Base-by-base conservation (phyloP, 2,113 vertebrate genomes). In the Callipepla squamata region DNA sequence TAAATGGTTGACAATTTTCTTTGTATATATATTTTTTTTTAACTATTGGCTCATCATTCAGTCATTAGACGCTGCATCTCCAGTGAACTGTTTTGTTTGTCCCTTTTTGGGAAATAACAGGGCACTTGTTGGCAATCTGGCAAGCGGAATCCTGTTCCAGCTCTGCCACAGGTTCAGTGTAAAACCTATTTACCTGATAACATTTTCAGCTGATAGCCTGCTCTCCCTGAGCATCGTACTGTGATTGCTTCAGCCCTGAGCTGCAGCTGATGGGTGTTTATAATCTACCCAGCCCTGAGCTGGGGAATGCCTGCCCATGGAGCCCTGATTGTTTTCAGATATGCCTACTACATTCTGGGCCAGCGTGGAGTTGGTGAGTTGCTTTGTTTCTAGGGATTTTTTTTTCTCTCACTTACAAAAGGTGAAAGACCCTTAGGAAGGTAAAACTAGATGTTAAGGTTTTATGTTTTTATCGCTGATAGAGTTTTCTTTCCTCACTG, bases 231-330 rank as follows among this genome's bases (percentile, higher is more conserved):
- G 32, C 25, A 23, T 4, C 75, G 25, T 30, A 6, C 32, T 40
- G 42, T 8, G 0, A 44, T 23, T 62, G 22, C 45, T 80, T 85
- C n/a, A 69, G 18, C 67, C 67, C 19, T 47, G 67, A 76, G 58
- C 38, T 66, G 48, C 62, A 87, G 67, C 45, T 85, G 65, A n/a
- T 14, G 51, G 40, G 8, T 61, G 32, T 63, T 74, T 58, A 18
- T 20, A 44, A 90, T 44, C 51, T 42, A 22, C 26, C 45, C 23
- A n/a, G 32, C 10, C 30, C 75, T 67, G 75, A 87, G 20, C 50
- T 50, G 55, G 28, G n/a, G 26, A 48, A 44, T 11, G 3, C 2
- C 2, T 19, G 3, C 7, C n/a, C 1, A 1, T 50, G 40, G 36
- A 4, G 16, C 45, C 22, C 30, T 22, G 44, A 3, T 1, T 34